phyloP scores from a whole-genome alignment of 1,140 invertebrate species.

The Zaprionus ornatus region DNA sequence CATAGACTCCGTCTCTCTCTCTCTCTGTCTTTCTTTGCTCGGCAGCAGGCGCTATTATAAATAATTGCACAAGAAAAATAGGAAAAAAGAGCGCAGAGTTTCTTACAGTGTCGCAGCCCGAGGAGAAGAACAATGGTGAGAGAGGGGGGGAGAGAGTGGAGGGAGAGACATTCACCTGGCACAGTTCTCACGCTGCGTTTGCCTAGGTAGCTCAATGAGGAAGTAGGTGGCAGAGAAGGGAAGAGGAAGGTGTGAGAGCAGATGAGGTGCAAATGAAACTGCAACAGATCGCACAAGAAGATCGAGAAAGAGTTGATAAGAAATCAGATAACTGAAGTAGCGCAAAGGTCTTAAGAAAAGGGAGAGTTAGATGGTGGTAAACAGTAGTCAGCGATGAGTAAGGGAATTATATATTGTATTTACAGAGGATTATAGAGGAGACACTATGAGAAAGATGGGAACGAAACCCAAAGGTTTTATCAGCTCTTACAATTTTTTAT shows the following conservation, averaged over 20 bases:
- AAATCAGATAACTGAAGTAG: background rate
- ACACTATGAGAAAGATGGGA: background rate
- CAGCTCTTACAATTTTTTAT: no score
- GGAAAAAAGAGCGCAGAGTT: slow-evolving; percentile 63
- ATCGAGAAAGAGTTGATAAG: background rate
- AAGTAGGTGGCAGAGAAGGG: background rate
- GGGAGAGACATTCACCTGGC: slow-evolving; percentile 62
- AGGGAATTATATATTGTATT: background rate
- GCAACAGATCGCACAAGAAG: background rate
- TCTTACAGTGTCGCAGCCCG: slow-evolving; percentile 47
- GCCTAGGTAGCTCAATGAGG: background rate
- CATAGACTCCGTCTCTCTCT: background rate
- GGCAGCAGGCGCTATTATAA: slow-evolving; percentile 69
- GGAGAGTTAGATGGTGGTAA: background rate
- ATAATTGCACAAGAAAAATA: slow-evolving; percentile 81
- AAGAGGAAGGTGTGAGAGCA: background rate
- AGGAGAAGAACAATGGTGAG: slow-evolving; percentile 7
- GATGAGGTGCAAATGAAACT: background rate
- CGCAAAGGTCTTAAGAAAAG: background rate
- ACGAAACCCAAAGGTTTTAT: background rate
- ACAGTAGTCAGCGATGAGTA: background rate
- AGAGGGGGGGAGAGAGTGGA: slow-evolving; percentile 25
- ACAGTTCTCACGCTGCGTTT: slow-evolving; percentile 66
- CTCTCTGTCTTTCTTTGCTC: background rate
- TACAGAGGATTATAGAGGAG: background rate